phyloP scores from a whole-genome alignment of 1,140 invertebrate genomes.

The Anthonomus grandis region DNA sequence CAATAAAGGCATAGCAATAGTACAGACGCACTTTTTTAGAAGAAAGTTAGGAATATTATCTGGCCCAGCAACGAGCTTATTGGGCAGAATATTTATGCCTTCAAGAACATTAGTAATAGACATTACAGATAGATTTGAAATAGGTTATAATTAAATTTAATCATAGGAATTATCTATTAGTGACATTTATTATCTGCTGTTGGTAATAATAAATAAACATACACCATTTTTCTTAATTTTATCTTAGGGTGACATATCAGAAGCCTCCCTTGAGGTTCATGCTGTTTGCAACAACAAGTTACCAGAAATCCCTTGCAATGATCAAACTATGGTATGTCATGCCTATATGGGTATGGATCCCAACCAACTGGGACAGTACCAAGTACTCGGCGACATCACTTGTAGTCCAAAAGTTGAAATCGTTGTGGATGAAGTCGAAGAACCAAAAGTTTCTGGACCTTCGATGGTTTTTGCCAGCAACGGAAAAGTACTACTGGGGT shows the following conservation, averaged over 20 bases:
- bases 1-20: too few species aligned
- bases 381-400: slow-evolving; percentile 27
- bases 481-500: background rate
- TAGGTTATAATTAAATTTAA: background rate
- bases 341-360: slow-evolving; percentile 20
- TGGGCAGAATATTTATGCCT: background rate
- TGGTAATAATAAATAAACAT: background rate
- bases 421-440: slow-evolving; percentile 22
- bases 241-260: slow-evolving; percentile 28
- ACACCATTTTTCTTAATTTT: too few species aligned
- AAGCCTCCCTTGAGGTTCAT: slow-evolving; percentile 24
- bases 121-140: background rate
- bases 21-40: too few species aligned
- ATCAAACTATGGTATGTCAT: slow-evolving; percentile 26
- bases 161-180: background rate
- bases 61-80: background rate
- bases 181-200: background rate
- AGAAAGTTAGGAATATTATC: too few species aligned
- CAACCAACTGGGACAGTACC: background rate
- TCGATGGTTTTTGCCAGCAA: background rate
- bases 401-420: slow-evolving; percentile 29
- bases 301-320: slow-evolving; percentile 29
- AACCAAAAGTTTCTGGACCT: background rate
- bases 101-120: background rate
- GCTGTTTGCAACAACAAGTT: slow-evolving; percentile 28